Percentiles rank a stretch among this genome's conserved stretches.
Conservation (phyloP, 2,113 vertebrate genomes). For the Isurus oxyrinchus region DNA sequence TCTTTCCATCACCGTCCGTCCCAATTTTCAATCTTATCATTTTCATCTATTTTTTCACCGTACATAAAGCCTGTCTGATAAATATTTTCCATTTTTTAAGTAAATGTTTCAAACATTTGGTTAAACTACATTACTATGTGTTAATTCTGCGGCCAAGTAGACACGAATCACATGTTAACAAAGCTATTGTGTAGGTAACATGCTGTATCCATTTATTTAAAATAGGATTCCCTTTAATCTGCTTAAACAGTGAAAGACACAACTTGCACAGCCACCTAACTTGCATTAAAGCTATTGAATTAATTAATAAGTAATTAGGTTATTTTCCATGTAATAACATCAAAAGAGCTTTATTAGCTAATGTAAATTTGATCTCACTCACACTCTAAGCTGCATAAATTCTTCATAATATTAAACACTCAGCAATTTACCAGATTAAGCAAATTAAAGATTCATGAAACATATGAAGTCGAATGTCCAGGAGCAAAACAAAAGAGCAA, state of each 20-base stretch:
- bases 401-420: background rate
- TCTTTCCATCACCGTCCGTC: background rate
- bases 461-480: background rate
- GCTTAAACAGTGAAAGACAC: background rate
- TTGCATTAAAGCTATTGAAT: background rate
- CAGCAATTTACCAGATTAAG: slow-evolving; percentile 23
- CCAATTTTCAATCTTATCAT: background rate
- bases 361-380: background rate
- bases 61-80: background rate
- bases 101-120: background rate
- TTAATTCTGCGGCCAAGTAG: background rate
- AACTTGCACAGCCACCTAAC: background rate
- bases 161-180: background rate
- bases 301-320: slow-evolving; percentile 18
- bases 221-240: background rate
- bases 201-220: background rate
- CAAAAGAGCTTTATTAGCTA: background rate
- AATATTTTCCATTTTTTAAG: background rate
- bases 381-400: background rate
- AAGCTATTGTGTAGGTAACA: background rate
- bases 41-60: background rate
- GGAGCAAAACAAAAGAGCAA: background rate
- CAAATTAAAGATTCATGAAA: slow-evolving; percentile 17
- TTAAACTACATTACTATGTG: background rate
- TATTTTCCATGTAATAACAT: background rate